These are phyloP conservation scores for Oplegnathus fasciatus DNA, from an alignment of 2,113 vertebrate genomes.

Conservation along the genomic window DNA sequence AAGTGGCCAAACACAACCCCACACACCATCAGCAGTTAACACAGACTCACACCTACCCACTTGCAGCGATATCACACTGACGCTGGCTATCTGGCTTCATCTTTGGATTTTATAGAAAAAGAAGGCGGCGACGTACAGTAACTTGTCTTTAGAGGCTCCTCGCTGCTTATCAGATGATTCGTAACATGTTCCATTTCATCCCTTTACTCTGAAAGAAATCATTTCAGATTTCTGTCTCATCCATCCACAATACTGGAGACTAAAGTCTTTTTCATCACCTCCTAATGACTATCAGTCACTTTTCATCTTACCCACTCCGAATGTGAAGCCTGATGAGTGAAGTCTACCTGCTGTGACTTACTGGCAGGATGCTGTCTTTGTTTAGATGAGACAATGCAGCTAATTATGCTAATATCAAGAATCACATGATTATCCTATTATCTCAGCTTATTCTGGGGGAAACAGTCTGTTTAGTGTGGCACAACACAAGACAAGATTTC, in stretches of 20 bases:
- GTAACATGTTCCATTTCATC: slow-evolving; percentile 1
- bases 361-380: slow-evolving; percentile 11
- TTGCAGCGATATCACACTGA: neutral
- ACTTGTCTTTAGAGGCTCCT: neutral
- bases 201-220: neutral
- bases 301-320: slow-evolving; percentile 3
- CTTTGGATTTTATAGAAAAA: neutral
- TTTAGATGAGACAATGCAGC: slow-evolving; percentile 17
- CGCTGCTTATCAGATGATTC: slow-evolving; percentile 14
- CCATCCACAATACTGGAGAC: neutral
- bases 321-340: slow-evolving; percentile 14
- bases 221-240: slow-evolving; percentile 4
- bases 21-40: neutral
- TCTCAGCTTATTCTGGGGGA: neutral
- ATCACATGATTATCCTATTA: neutral
- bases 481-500: neutral
- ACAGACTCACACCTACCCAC: neutral
- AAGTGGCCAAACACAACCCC: neutral
- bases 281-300: neutral
- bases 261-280: slow-evolving; percentile 13
- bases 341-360: neutral
- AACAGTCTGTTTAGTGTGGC: neutral
- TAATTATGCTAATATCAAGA: neutral
- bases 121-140: neutral
- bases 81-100: neutral